Evolutionary conservation across 2,888 invertebrate species (phyloP).

Genomic region (Ochlodes sylvanus): DNA sequence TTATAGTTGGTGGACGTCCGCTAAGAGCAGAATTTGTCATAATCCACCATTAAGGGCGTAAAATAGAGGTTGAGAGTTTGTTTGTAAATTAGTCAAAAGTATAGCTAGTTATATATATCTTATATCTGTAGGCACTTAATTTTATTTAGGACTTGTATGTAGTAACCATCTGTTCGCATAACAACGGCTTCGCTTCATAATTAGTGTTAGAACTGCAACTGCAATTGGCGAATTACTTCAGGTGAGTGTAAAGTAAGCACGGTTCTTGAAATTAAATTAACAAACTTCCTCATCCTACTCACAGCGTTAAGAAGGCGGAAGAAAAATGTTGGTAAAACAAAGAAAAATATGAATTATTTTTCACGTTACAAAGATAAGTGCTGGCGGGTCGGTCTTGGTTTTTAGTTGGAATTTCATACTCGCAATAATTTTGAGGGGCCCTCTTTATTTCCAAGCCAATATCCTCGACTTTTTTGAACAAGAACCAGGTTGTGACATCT

Average conservation of each 20-base stretch:
- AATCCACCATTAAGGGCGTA: too few species aligned
- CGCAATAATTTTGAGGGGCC: too few species aligned
- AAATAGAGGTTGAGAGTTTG: too few species aligned
- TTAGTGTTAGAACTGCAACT: not conserved
- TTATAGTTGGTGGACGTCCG: too few species aligned
- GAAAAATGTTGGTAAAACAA: conserved; percentile 17
- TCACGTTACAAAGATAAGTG: conserved; percentile 2
- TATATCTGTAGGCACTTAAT: too few species aligned
- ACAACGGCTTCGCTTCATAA: not conserved
- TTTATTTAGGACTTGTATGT: too few species aligned
- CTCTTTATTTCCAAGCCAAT: too few species aligned
- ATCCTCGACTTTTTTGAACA: too few species aligned
- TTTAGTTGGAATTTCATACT: not conserved
- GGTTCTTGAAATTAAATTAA: conserved; percentile 22
- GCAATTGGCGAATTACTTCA: not conserved
- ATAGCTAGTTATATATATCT: too few species aligned
- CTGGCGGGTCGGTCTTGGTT: not conserved
- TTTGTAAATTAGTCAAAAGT: too few species aligned
- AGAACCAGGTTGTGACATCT: too few species aligned
- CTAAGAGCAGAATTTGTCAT: too few species aligned
- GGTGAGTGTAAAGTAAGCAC: not conserved
- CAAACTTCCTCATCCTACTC: conserved; percentile 18
- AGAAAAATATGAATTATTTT: conserved; percentile 1
- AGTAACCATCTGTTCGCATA: not conserved
- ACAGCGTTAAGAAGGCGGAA: conserved; percentile 15